phyloP scores from a whole-genome alignment of 2,113 vertebrate genomes.

The Oncorhynchus nerka region DNA sequence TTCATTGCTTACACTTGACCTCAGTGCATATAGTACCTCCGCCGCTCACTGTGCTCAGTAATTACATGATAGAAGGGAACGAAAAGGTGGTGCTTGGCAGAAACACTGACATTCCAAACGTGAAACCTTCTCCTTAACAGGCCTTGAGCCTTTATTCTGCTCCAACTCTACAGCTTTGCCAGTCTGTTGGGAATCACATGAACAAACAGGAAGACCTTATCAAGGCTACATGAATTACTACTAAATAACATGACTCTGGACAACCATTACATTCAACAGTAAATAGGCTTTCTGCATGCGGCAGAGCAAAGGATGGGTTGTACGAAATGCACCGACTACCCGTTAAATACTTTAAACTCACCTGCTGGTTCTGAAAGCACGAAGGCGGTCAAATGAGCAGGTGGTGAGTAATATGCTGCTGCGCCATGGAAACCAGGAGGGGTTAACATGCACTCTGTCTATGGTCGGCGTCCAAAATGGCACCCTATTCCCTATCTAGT shows the following conservation, averaged over 20 bases:
- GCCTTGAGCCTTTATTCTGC: slow-evolving; percentile 20
- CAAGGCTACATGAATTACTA: slow-evolving; percentile 5
- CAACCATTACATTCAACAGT: neutral
- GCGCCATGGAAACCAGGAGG: slow-evolving; percentile 33
- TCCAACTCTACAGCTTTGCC: slow-evolving; percentile 26
- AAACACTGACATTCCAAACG: slow-evolving; percentile 49
- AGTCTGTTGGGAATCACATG: neutral
- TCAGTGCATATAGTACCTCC: slow-evolving; percentile 33
- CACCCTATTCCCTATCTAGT: no score
- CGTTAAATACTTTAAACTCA: slow-evolving; percentile 51
- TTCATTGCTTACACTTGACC: slow-evolving; percentile 9
- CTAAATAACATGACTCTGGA: neutral
- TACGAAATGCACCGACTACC: slow-evolving; percentile 31
- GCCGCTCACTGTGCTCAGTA: slow-evolving; percentile 41
- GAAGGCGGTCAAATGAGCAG: slow-evolving; percentile 62
- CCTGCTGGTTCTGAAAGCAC: slow-evolving; percentile 53
- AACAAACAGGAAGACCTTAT: neutral
- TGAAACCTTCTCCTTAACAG: slow-evolving; percentile 42
- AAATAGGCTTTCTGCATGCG: neutral
- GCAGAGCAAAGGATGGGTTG: slow-evolving; percentile 32
- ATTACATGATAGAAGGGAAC: slow-evolving; percentile 52
- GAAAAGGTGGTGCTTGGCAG: slow-evolving; percentile 54
- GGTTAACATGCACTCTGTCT: slow-evolving; percentile 41
- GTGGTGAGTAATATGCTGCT: slow-evolving; percentile 64
- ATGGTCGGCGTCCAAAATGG: neutral